Conservation (phyloP, 1,140 invertebrate species). For the Hypsibius dujardini region DNA sequence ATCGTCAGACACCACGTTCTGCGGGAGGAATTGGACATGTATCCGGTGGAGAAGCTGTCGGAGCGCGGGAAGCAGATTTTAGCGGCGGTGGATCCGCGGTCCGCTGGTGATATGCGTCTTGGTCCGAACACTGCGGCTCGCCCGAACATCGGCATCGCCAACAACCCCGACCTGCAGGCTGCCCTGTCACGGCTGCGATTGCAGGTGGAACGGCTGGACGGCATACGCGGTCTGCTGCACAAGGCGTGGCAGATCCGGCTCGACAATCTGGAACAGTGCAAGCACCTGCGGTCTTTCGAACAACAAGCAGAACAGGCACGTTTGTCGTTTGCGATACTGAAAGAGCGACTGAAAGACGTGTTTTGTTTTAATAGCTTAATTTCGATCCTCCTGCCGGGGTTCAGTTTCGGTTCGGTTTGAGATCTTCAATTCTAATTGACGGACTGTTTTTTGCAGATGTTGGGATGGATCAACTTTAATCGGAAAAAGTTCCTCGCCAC, state of each 20-base stretch:
- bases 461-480: slow-evolving; percentile 90
- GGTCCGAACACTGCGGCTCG: background rate
- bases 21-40: slow-evolving; percentile 76
- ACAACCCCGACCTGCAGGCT: slow-evolving; percentile 48
- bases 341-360: background rate
- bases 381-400: background rate
- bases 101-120: background rate
- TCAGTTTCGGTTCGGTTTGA: background rate
- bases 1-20: slow-evolving; percentile 83
- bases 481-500: slow-evolving; percentile 79
- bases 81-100: slow-evolving; percentile 24
- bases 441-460: slow-evolving; percentile 51
- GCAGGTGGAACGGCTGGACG: slow-evolving; percentile 60
- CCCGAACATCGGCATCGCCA: slow-evolving; percentile 37
- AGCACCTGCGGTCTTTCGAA: slow-evolving; percentile 82
- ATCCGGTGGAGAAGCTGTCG: slow-evolving; percentile 78
- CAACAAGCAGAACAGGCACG: slow-evolving; percentile 81
- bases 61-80: slow-evolving; percentile 47
- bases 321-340: background rate
- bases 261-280: slow-evolving; percentile 77
- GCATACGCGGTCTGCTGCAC: slow-evolving; percentile 67
- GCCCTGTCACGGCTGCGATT: slow-evolving; percentile 37
- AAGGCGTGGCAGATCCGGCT: slow-evolving; percentile 86
- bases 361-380: no score
- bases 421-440: slow-evolving; percentile 17